Evolutionary conservation across 2,113 vertebrate species (phyloP), one percentile per base, ranked within the genome.

Genomic region (Podiceps cristatus): DNA sequence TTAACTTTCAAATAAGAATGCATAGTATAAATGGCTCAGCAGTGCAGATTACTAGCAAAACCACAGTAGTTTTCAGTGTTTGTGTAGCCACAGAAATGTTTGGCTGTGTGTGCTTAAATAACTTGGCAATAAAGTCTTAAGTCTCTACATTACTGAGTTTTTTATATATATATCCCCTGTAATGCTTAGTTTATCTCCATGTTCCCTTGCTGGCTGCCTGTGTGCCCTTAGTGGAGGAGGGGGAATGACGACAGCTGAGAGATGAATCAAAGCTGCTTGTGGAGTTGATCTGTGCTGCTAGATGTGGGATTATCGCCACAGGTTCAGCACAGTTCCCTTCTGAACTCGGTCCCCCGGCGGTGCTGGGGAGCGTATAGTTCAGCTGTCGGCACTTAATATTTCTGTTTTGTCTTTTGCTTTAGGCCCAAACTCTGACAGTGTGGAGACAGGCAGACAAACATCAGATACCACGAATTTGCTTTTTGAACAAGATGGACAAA

Each of bases 401-500:
- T 63, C 58, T 20, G 1, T 82, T 90, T 71, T 89, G 24, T 82
- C 9, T 88, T 68, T 97, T 92, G 93, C 56, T 77, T 88, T 98
- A 99, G 99, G 99, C 99, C 91, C 99, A 99, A 93, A 99, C 99
- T 73, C 93, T 99, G 94, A 99, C 99, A 1, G 99, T 99, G 47
- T 99, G 99, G 99, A 98, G 99, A 56, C 99, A 99, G 97, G 99
- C 99, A 13, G 99, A 99, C 96, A 99, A 99, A 91, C 99, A 99
- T 96, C 97, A 97, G n/a, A 96, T 99, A 76, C 99, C 99, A 40
- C 99, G 99, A 58, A 97, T 99, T 83, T 99, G 99, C 87, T 99
- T 99, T 98, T 98, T 99, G 78, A 99, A 99, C 97, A 99, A 99
- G 97, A 99, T 99, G 99, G 99, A 99, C 96, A 99, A 99, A 97